Evolutionary conservation across 2,113 vertebrate genomes (phyloP).

Genomic region (Ophthalmolycus amberensis): DNA sequence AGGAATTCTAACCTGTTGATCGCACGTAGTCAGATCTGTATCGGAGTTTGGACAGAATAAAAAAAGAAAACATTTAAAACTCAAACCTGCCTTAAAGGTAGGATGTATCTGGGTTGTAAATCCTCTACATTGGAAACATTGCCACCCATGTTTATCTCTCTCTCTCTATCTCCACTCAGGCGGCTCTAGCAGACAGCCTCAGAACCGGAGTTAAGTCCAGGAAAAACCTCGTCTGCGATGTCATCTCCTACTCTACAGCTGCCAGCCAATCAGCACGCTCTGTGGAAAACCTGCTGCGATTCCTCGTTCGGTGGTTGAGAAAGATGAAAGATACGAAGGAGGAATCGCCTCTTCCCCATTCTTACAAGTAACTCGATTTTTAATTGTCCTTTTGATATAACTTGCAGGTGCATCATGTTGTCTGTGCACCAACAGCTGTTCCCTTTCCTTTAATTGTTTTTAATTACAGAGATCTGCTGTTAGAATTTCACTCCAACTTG

Average conservation of each 20-base stretch:
- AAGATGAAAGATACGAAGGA: conserved; percentile 56
- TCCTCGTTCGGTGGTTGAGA: conserved; percentile 80
- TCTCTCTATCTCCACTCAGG: conserved; percentile 64
- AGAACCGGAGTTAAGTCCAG: conserved; percentile 59
- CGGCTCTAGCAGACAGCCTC: conserved; percentile 79
- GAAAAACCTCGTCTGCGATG: conserved; percentile 64
- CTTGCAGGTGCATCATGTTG: not conserved
- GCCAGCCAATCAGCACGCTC: conserved; percentile 85
- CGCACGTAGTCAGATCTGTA: not conserved
- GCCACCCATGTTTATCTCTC: not conserved
- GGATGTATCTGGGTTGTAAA: not conserved
- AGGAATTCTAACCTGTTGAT: not conserved
- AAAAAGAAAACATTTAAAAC: not conserved
- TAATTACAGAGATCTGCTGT: conserved; percentile 82
- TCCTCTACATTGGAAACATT: not conserved
- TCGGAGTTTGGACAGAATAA: not conserved
- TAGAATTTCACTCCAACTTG: conserved; percentile 80
- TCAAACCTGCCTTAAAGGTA: not conserved
- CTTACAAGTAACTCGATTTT: conserved; percentile 80
- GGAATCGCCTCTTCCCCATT: conserved; percentile 65
- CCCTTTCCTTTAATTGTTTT: not conserved
- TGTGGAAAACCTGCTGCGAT: conserved; percentile 82
- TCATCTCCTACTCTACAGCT: conserved; percentile 87
- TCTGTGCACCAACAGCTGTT: fast-evolving
- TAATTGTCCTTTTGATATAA: not conserved